Evolutionary conservation across 2,113 vertebrate genomes (phyloP).

Genomic region (Andinoacara biseriatus): DNA sequence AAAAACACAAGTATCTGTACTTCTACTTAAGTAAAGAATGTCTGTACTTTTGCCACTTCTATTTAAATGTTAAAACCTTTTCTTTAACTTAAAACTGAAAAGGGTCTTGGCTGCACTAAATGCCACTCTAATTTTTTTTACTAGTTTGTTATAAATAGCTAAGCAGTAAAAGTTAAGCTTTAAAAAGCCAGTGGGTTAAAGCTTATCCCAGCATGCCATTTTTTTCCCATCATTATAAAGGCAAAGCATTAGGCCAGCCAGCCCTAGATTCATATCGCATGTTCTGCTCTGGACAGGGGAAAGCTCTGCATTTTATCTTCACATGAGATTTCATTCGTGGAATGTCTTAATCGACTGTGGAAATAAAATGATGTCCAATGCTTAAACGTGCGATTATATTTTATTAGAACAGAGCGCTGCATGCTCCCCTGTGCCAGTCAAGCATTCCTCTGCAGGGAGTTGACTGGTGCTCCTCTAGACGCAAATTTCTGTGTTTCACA

Average conservation of each 20-base stretch:
- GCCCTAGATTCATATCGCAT: slow-evolving; percentile 19
- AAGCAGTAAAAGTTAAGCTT: neutral
- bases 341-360: slow-evolving; percentile 64
- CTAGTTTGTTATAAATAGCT: neutral
- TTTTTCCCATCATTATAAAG: slow-evolving; percentile 7
- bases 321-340: slow-evolving; percentile 56
- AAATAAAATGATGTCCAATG: slow-evolving; percentile 65
- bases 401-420: slow-evolving; percentile 58
- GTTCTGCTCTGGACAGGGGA: slow-evolving; percentile 6
- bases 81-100: neutral
- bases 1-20: too few relatives aligned
- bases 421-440: slow-evolving; percentile 58
- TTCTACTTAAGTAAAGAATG: too few relatives aligned
- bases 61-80: neutral
- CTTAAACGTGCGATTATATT: slow-evolving; percentile 60
- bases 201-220: slow-evolving; percentile 2
- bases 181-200: neutral
- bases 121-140: neutral
- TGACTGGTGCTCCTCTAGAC: slow-evolving; percentile 55
- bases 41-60: too few relatives aligned
- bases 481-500: slow-evolving; percentile 70
- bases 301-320: slow-evolving; percentile 35
- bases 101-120: neutral
- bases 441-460: slow-evolving; percentile 77
- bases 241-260: neutral